Evolutionary conservation across 2,888 invertebrate species (phyloP).

Genomic region (Polymixis flavicincta): DNA sequence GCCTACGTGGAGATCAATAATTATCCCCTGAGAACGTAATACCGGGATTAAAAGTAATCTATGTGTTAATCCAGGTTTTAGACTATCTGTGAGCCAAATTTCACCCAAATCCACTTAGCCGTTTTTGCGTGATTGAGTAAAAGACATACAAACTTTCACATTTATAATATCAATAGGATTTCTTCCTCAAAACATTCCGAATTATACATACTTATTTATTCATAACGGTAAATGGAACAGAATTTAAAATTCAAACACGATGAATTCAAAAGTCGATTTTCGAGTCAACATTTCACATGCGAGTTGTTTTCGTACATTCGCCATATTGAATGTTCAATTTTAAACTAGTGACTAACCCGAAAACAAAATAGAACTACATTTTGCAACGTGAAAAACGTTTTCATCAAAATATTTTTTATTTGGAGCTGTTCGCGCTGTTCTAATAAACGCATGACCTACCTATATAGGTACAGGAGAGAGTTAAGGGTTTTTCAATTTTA

Average conservation of each 20-base stretch:
- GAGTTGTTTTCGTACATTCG: constrained; percentile 37
- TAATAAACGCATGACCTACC: constrained; percentile 1
- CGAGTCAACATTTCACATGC: constrained; percentile 37
- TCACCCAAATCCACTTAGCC: too few relatives aligned
- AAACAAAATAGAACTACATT: constrained; percentile 39
- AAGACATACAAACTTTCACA: too few relatives aligned
- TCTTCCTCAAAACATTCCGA: background rate
- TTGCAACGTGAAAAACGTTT: constrained; percentile 24
- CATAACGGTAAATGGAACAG: constrained; percentile 31
- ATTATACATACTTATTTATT: constrained; percentile 27
- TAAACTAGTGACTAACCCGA: constrained; percentile 40
- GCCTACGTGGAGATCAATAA: too few relatives aligned
- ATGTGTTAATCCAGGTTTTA: too few relatives aligned
- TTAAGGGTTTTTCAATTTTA: background rate
- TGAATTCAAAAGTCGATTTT: constrained; percentile 40
- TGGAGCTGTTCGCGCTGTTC: background rate
- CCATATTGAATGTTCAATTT: constrained; percentile 44
- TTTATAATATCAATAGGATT: background rate
- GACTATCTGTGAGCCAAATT: too few relatives aligned
- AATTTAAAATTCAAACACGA: constrained; percentile 52
- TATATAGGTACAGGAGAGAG: background rate
- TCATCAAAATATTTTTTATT: constrained; percentile 8
- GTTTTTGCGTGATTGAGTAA: too few relatives aligned
- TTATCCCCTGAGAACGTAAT: too few relatives aligned
- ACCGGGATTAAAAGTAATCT: too few relatives aligned